Conservation (phyloP, 1,140 invertebrate genomes). For the Cataglyphis hispanica region DNA sequence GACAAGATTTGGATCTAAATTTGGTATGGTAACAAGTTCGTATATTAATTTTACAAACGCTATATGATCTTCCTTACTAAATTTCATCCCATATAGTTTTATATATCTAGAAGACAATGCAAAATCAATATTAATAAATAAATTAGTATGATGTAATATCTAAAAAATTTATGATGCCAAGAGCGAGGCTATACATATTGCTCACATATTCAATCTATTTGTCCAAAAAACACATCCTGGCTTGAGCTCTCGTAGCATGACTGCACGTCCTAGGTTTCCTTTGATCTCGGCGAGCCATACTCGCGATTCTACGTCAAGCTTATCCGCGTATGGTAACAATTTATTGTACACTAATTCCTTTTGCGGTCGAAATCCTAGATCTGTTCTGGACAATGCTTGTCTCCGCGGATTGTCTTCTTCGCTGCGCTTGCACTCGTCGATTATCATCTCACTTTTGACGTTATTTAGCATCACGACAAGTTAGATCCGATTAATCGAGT, state of each 20-base stretch:
- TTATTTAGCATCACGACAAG: neutral
- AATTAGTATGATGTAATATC: neutral
- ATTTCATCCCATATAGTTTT: slow-evolving; percentile 93
- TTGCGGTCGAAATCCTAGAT: slow-evolving; percentile 81
- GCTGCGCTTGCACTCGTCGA: neutral
- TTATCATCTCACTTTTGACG: slow-evolving; percentile 3
- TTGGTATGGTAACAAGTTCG: slow-evolving; percentile 91
- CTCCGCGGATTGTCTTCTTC: neutral
- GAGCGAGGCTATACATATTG: slow-evolving; percentile 1
- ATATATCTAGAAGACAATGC: slow-evolving; percentile 90
- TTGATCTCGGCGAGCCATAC: slow-evolving; percentile 89
- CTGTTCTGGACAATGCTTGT: neutral
- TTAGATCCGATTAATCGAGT: neutral
- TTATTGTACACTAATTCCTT: slow-evolving; percentile 90
- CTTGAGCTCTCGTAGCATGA: slow-evolving; percentile 90
- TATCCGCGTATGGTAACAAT: slow-evolving; percentile 89
- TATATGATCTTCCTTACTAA: slow-evolving; percentile 96
- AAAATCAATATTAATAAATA: neutral
- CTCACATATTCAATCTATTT: slow-evolving; percentile 89
- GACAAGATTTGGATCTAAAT: slow-evolving; percentile 91
- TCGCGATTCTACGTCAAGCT: slow-evolving; percentile 89
- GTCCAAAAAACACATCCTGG: slow-evolving; percentile 90
- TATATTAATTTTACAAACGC: slow-evolving; percentile 94
- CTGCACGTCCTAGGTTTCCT: slow-evolving; percentile 89
- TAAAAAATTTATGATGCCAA: too few species aligned